Base-by-base conservation (phyloP, 2,888 invertebrate genomes). In the Oscheius sp. region DNA sequence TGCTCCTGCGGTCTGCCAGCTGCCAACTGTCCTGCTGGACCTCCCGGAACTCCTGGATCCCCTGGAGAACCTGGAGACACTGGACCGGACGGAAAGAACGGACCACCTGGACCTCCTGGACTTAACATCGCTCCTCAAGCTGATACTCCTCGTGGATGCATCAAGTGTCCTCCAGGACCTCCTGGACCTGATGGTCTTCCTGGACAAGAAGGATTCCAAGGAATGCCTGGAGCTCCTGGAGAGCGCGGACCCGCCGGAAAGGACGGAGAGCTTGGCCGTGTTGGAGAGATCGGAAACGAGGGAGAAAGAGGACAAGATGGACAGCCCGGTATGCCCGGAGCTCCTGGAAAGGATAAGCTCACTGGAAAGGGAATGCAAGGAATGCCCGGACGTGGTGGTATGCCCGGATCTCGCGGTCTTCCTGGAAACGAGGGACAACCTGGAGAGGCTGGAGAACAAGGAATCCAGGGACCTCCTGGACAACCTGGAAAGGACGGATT, bases 41-140 rank as follows among this genome's bases (percentile, higher is more conserved):
- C 80, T 33, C 80, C 80, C 61, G 80, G 80, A 75, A 71, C 75
- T 55, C 80, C 80, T 45, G 80, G 80, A 78, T 57, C 73, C 12
- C 76, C 78, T 52, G 77, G 80, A 77, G 78, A 80, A 65, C 76
- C 76, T 64, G 80, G 80, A 77, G 73, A 67, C 69, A 73, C 75
- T 25, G 80, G 78, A 68, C 73, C 73, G 39, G 80, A 80, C 66
- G 80, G 80, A 74, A 74, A 77, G 73, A 77, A 76, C 70, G 80
- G 80, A 71, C 74, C 77, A 53, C 67, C 76, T 42, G 80, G 80
- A 72, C 75, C 72, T 39, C 76, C 80, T 34, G 80, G 80, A 70
- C 73, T 80, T 55, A 73, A 74, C 66, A 73, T 80, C 20, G 71
- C 76, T 46, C 52, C 73, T n/a, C 74, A 72, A 53, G 69, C 72